Percentiles rank a stretch among this genome's conserved stretches.
These are phyloP conservation scores for Oreochromis spilurus DNA, from an alignment of 2,113 vertebrate species.

Conservation along the genomic window DNA sequence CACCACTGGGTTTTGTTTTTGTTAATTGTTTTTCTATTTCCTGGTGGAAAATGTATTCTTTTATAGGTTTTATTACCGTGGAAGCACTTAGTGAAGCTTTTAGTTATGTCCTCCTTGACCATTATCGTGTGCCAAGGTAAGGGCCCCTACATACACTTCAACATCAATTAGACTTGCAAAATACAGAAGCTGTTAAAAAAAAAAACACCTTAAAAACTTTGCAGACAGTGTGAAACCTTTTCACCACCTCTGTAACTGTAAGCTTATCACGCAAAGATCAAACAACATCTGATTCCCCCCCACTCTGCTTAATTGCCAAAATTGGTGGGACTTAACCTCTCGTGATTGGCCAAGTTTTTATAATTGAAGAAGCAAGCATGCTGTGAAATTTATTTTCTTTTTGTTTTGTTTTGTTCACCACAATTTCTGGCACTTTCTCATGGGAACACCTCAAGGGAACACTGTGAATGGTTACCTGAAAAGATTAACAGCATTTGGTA, in stretches of 20 bases:
- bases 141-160: neutral
- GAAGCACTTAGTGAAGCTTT: conserved; percentile 14
- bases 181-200: neutral
- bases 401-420: neutral
- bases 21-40: conserved; percentile 26
- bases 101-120: conserved; percentile 14
- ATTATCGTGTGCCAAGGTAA: neutral
- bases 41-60: neutral
- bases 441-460: neutral
- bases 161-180: neutral
- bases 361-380: neutral
- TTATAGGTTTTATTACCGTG: conserved; percentile 6
- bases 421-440: neutral
- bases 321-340: neutral
- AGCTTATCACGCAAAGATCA: neutral
- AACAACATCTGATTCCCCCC: neutral
- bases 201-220: neutral
- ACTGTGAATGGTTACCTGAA: neutral
- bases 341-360: neutral
- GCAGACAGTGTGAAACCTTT: neutral
- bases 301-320: neutral
- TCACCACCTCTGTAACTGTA: neutral
- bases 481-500: neutral
- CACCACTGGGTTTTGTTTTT: conserved; percentile 17
- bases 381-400: neutral